Evolutionary conservation across 2,113 vertebrate genomes (phyloP).

Genomic region (Zapornia atra): DNA sequence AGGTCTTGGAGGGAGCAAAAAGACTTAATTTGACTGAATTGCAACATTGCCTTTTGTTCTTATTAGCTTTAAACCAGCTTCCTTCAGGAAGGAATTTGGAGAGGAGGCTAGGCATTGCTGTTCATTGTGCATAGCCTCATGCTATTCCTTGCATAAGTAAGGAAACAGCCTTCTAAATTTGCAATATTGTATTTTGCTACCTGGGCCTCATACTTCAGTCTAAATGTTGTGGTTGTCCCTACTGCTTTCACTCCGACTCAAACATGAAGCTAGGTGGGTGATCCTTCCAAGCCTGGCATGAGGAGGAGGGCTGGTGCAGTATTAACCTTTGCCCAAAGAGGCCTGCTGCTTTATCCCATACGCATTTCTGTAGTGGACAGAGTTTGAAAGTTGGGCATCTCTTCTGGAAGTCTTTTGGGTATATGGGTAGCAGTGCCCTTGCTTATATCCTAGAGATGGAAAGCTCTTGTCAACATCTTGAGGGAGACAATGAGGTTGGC

Average conservation of each 20-base stretch:
- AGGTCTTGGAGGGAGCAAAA: background rate
- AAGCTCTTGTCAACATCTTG: background rate
- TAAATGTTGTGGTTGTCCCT: background rate
- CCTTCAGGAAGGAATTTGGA: background rate
- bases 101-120: background rate
- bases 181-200: background rate
- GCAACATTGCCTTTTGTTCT: background rate
- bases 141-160: background rate
- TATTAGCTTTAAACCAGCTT: background rate
- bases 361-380: background rate
- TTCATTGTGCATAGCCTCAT: background rate
- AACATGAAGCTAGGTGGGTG: background rate
- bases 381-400: background rate
- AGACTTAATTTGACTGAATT: background rate
- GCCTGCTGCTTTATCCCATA: background rate
- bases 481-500: background rate
- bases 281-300: background rate
- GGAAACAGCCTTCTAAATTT: background rate
- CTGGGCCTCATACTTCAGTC: background rate
- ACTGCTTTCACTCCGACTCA: background rate
- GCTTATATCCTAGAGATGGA: background rate
- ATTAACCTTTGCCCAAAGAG: background rate
- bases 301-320: background rate
- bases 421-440: background rate
- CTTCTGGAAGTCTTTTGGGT: background rate